A percentile compares a stretch with the other conserved stretches of the same genome.
These are phyloP conservation scores for Hoplias malabaricus DNA, from an alignment of 2,113 vertebrate genomes.

Conservation along the genomic window DNA sequence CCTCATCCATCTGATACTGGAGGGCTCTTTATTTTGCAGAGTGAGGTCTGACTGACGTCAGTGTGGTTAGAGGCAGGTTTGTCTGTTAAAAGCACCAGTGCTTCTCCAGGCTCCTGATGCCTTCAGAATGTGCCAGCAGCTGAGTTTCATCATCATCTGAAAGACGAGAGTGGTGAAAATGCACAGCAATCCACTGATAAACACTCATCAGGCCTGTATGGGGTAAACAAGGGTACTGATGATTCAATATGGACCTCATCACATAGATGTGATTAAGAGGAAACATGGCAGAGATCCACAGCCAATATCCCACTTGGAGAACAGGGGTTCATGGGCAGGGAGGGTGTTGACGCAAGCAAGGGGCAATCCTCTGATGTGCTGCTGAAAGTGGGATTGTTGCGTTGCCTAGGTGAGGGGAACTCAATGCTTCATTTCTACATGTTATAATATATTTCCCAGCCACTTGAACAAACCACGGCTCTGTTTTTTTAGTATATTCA, in stretches of 20 bases:
- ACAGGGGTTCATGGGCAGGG: slow-evolving; percentile 19
- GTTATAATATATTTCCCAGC: slow-evolving; percentile 14
- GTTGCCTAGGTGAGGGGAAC: neutral
- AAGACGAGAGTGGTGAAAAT: neutral
- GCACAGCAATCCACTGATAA: slow-evolving; percentile 16
- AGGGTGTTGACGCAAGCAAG: slow-evolving; percentile 33
- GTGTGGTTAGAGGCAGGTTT: neutral
- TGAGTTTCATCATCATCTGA: slow-evolving; percentile 6
- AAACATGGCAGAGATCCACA: neutral
- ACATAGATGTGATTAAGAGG: slow-evolving; percentile 16
- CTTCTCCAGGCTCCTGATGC: neutral
- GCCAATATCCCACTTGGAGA: slow-evolving; percentile 1
- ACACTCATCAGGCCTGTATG: slow-evolving; percentile 31
- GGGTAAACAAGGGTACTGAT: slow-evolving; percentile 24
- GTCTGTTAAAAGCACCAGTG: slow-evolving; percentile 11
- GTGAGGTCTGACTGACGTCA: neutral
- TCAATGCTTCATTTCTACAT: neutral
- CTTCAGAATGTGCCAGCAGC: neutral
- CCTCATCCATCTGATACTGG: neutral
- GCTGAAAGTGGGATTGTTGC: slow-evolving; percentile 27
- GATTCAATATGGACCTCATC: slow-evolving; percentile 29
- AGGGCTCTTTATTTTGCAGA: neutral
- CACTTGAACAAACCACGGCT: neutral
- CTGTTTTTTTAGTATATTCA: no score
- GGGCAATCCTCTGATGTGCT: slow-evolving; percentile 25